Conservation (phyloP, 2,797 vertebrate species). For the Hydrophis major region DNA sequence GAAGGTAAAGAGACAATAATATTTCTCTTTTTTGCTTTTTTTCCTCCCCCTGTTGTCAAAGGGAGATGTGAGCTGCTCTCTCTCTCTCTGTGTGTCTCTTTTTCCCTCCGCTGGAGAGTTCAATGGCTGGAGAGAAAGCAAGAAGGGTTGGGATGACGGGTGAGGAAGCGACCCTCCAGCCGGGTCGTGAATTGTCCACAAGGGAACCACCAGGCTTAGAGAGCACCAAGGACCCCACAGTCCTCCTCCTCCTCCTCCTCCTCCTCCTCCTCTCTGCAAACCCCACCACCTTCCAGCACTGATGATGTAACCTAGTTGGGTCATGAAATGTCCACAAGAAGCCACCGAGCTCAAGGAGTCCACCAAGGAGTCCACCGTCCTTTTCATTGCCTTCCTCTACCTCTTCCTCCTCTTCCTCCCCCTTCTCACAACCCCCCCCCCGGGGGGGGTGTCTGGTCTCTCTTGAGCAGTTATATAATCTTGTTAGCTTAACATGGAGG, state of each 20-base stretch:
- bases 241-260: no score
- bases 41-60: background rate
- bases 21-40: background rate
- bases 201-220: background rate
- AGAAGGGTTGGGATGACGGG: background rate
- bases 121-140: background rate
- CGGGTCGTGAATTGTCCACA: background rate
- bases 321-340: no score
- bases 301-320: no score
- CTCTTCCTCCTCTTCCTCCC: no score
- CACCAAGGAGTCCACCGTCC: background rate
- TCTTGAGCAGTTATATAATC: constrained; percentile 33
- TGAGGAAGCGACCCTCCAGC: background rate
- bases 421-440: background rate
- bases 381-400: background rate
- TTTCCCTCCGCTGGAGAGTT: background rate
- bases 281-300: no score
- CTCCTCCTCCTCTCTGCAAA: no score
- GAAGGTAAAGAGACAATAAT: background rate
- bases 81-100: no score
- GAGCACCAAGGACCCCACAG: background rate
- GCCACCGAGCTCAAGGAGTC: no score
- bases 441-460: background rate
- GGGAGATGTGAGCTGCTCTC: no score
- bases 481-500: constrained; percentile 37